Conservation (phyloP, 2,113 vertebrate genomes). For the Limanda limanda region DNA sequence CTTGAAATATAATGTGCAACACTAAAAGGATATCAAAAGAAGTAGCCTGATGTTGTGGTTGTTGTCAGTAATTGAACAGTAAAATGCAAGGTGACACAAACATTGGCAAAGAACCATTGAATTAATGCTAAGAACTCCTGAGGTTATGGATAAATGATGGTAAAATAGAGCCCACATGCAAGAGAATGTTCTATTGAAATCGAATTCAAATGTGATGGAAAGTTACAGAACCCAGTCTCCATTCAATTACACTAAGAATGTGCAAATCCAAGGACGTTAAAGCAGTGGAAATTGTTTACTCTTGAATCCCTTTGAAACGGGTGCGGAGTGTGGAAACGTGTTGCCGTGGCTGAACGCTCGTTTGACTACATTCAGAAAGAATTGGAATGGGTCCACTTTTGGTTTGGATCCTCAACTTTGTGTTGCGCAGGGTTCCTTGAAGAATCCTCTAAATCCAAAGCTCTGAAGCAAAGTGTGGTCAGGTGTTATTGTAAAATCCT, state of each 20-base stretch:
- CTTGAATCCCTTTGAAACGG: conserved; percentile 51
- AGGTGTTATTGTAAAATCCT: neutral
- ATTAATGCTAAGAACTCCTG: conserved; percentile 51
- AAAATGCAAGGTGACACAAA: conserved; percentile 58
- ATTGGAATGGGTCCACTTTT: conserved; percentile 31
- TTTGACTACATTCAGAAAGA: conserved; percentile 48
- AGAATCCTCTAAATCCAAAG: neutral
- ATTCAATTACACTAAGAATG: conserved; percentile 58
- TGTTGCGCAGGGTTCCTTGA: neutral
- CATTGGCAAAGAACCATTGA: conserved; percentile 49
- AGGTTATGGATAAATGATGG: conserved; percentile 52
- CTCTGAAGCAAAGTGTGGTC: neutral
- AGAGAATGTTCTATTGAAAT: conserved; percentile 56
- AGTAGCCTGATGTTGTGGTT: conserved; percentile 35
- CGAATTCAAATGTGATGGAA: conserved; percentile 63
- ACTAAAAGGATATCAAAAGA: conserved; percentile 29
- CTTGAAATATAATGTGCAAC: conserved; percentile 11
- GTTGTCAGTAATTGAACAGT: conserved; percentile 48
- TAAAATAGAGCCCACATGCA: conserved; percentile 37
- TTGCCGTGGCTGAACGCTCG: conserved; percentile 39
- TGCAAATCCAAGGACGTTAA: conserved; percentile 67
- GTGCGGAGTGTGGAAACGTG: conserved; percentile 35
- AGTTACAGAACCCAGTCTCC: conserved; percentile 51
- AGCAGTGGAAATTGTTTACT: conserved; percentile 67
- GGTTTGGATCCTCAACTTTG: conserved; percentile 44